These are phyloP conservation scores for Ictalurus furcatus DNA, from an alignment of 2,113 vertebrate genomes.

Conservation along the genomic window DNA sequence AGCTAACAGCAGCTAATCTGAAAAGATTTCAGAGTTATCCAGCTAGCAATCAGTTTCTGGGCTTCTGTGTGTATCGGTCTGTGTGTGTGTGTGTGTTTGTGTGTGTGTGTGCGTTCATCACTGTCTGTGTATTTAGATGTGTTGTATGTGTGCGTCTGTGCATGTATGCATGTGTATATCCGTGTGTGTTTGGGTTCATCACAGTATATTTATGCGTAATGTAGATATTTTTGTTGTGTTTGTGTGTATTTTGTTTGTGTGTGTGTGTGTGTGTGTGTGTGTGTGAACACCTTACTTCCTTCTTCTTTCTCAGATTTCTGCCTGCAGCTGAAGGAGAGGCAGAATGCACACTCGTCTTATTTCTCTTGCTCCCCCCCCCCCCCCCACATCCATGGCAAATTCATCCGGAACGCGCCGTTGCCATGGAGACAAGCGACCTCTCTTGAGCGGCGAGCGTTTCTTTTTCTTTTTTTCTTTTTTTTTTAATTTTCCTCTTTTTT, in stretches of 20 bases:
- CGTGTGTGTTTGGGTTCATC: background rate
- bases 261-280: background rate
- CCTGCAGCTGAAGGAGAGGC: constrained; percentile 33
- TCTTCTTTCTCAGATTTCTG: constrained; percentile 31
- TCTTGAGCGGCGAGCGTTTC: constrained; percentile 66
- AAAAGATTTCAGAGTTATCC: background rate
- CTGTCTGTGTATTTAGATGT: background rate
- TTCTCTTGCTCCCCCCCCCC: constrained; percentile 35
- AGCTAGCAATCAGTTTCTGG: background rate
- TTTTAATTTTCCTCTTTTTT: background rate
- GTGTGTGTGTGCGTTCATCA: too few relatives aligned
- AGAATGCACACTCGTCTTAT: constrained; percentile 71
- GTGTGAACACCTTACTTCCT: constrained; percentile 16
- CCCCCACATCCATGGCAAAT: constrained; percentile 58
- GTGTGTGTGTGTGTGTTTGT: background rate
- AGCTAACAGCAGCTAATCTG: background rate
- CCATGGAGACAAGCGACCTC: constrained; percentile 72
- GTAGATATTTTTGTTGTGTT: background rate
- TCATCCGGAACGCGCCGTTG: constrained; percentile 71
- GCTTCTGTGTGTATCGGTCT: background rate
- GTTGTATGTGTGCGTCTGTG: background rate
- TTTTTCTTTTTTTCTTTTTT: constrained; percentile 55
- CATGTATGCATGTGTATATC: background rate
- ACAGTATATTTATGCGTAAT: background rate
- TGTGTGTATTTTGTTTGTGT: background rate